These are phyloP conservation scores for Leptobrachium leishanense DNA, from an alignment of 2,113 vertebrate species.

Conservation along the genomic window DNA sequence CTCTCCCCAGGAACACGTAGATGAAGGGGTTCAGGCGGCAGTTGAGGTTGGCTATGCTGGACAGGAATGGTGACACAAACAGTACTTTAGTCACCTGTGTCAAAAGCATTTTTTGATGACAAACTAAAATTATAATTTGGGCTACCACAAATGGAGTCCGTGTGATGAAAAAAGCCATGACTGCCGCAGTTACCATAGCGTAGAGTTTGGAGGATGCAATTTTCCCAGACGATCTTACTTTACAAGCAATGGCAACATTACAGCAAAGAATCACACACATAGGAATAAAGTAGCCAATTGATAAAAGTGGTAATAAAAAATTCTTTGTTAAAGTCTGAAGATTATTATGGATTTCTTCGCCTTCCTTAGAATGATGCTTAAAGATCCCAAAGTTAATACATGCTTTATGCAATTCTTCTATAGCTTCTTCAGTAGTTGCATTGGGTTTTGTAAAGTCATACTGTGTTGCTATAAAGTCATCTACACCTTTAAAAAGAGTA, in stretches of 20 bases:
- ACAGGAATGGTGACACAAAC: background rate
- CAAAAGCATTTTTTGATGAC: background rate
- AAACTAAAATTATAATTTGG: background rate
- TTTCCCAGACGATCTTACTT: background rate
- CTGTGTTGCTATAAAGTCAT: no score
- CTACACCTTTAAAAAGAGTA: no score
- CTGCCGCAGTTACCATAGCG: background rate
- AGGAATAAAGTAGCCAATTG: slow-evolving; percentile 6
- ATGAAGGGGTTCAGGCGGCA: slow-evolving; percentile 14
- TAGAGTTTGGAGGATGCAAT: slow-evolving; percentile 6
- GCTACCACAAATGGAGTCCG: slow-evolving; percentile 1
- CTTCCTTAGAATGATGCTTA: no score
- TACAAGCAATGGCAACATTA: background rate
- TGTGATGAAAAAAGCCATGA: slow-evolving; percentile 18
- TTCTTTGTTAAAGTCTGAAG: no score
- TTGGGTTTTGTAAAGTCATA: no score
- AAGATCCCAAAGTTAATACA: no score
- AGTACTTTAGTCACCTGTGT: background rate
- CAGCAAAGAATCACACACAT: slow-evolving; percentile 6
- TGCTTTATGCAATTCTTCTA: no score
- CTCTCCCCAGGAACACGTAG: slow-evolving; percentile 7
- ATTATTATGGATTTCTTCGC: background rate
- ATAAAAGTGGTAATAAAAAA: background rate
- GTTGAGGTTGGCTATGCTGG: background rate
- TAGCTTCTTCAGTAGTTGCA: no score